Conservation (phyloP, 2,113 vertebrate genomes). For the Prionailurus viverrinus region DNA sequence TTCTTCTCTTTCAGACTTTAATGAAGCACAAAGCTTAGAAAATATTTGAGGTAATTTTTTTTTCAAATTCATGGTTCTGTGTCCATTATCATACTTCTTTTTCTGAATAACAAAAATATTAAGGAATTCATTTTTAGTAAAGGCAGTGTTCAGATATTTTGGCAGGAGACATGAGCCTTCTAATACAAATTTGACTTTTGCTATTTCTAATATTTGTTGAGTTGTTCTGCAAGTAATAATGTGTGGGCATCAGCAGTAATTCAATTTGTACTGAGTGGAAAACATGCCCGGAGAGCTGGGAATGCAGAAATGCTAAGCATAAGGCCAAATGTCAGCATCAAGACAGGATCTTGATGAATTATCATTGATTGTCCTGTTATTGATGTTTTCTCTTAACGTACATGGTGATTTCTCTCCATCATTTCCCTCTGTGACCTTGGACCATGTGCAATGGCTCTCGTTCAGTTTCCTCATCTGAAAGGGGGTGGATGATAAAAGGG, state of each 20-base stretch:
- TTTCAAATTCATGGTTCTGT: not conserved
- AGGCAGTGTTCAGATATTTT: slow-evolving; percentile 31
- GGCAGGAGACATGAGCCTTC: slow-evolving; percentile 2
- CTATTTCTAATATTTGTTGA: not conserved
- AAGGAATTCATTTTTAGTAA: not conserved
- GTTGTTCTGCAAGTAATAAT: not conserved
- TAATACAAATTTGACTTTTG: slow-evolving; percentile 38
- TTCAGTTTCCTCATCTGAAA: slow-evolving; percentile 54
- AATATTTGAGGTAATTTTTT: not conserved
- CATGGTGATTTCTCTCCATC: not conserved
- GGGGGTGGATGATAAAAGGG: not conserved
- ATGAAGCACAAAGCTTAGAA: slow-evolving; percentile 16
- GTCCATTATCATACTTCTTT: not conserved
- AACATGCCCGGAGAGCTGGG: not conserved
- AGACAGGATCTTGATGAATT: not conserved
- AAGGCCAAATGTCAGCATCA: slow-evolving; percentile 3
- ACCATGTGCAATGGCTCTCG: not conserved
- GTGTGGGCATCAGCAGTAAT: not conserved
- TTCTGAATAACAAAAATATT: not conserved
- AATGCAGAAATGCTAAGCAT: not conserved
- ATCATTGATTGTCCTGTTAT: not conserved
- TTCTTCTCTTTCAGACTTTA: not conserved
- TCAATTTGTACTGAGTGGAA: not conserved
- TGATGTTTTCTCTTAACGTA: not conserved
- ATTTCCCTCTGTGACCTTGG: not conserved